A percentile compares a stretch with the other conserved stretches of the same genome.
phyloP scores from a whole-genome alignment of 2,888 invertebrate species.

The Eutolmus rufibarbis region DNA sequence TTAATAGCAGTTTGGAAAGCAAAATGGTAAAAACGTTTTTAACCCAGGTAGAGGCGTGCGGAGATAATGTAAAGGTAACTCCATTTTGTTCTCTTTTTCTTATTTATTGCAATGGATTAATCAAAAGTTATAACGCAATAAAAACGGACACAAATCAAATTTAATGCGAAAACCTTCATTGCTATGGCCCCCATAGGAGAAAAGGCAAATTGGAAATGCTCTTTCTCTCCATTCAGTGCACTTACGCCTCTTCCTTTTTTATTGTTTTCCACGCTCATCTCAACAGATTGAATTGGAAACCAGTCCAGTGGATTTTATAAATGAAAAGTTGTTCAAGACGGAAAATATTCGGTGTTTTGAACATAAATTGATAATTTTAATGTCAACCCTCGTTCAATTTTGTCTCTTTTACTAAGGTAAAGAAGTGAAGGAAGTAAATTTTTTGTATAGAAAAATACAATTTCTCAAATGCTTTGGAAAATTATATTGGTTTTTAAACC shows the following conservation, averaged over 20 bases:
- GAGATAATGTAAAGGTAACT: neutral
- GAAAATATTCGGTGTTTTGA: neutral
- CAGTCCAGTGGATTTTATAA: neutral
- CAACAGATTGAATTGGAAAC: neutral
- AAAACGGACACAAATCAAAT: conserved; percentile 9
- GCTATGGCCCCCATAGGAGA: neutral
- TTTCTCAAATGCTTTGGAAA: neutral
- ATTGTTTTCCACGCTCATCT: neutral
- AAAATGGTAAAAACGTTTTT: neutral
- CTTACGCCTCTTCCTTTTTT: neutral
- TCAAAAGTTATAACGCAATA: neutral
- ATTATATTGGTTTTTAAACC: neutral
- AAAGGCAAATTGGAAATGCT: neutral
- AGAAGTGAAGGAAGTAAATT: neutral
- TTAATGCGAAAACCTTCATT: neutral
- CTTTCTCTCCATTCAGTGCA: neutral
- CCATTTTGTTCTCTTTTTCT: neutral
- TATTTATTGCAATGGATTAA: neutral
- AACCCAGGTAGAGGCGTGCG: neutral
- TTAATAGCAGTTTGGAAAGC: neutral
- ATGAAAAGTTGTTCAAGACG: neutral
- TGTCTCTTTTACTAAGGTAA: neutral
- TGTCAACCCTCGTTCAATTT: neutral
- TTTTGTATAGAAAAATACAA: neutral
- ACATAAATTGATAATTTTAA: neutral